These are phyloP conservation scores for Sesamia inferens DNA, from an alignment of 2,888 invertebrate species.

Conservation along the genomic window DNA sequence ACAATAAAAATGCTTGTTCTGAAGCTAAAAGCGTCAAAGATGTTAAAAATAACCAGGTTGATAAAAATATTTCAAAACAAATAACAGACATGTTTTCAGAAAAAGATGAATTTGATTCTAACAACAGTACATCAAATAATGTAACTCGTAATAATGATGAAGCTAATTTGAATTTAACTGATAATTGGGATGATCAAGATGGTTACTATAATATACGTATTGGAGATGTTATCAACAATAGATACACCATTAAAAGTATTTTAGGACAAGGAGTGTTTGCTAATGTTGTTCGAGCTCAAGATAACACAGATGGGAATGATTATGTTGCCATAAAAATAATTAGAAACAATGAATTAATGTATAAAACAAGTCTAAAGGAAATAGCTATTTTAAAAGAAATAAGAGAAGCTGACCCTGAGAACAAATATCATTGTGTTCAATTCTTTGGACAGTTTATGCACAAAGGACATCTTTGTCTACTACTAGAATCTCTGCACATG, in stretches of 20 bases:
- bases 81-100: slow-evolving; percentile 97
- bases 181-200: slow-evolving; percentile 99
- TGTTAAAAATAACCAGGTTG: slow-evolving; percentile 32
- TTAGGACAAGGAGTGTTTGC: slow-evolving; percentile 99
- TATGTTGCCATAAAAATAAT: slow-evolving; percentile 99
- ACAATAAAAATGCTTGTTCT: slow-evolving; percentile 41
- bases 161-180: slow-evolving; percentile 96
- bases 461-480: slow-evolving; percentile 99
- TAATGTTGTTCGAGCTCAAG: slow-evolving; percentile 98
- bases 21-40: slow-evolving; percentile 46
- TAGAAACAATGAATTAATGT: slow-evolving; percentile 99
- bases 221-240: slow-evolving; percentile 95
- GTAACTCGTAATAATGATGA: slow-evolving; percentile 79
- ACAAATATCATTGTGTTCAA: slow-evolving; percentile 98
- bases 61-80: slow-evolving; percentile 73
- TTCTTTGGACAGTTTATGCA: slow-evolving; percentile 97
- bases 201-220: slow-evolving; percentile 98
- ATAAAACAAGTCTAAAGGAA: slow-evolving; percentile 99
- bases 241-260: slow-evolving; percentile 98
- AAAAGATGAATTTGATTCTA: slow-evolving; percentile 95
- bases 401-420: slow-evolving; percentile 98
- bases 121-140: slow-evolving; percentile 85
- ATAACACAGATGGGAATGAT: slow-evolving; percentile 94
- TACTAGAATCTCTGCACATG: slow-evolving; percentile 98
- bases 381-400: slow-evolving; percentile 97